Evolutionary conservation across 2,888 invertebrate genomes (phyloP).

Genomic region (Tipula vernalis): DNA sequence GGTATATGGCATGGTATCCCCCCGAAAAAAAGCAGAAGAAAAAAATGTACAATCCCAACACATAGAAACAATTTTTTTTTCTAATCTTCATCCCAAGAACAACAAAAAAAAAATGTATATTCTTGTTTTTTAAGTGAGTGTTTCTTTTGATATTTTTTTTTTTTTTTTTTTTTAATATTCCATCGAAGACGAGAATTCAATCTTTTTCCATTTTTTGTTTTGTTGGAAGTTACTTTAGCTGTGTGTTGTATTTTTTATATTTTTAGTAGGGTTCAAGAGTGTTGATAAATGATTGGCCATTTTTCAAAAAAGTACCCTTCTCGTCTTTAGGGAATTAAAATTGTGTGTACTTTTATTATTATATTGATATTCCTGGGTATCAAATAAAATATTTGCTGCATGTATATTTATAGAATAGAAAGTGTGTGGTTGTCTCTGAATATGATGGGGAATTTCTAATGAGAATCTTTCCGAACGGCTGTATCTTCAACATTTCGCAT

Average conservation of each 20-base stretch:
- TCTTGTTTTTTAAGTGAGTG: conserved; percentile 5
- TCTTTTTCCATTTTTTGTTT: background rate
- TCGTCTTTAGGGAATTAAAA: background rate
- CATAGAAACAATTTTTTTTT: background rate
- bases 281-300: conserved; percentile 11
- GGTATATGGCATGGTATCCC: background rate
- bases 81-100: background rate
- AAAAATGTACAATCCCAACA: background rate
- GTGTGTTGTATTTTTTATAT: background rate
- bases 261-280: conserved; percentile 8
- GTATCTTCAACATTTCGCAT: background rate
- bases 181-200: conserved; percentile 8
- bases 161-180: background rate
- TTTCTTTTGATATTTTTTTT: conserved; percentile 8
- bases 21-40: background rate
- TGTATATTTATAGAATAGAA: background rate
- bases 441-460: background rate
- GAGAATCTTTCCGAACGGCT: background rate
- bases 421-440: background rate
- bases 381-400: background rate
- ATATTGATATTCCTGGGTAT: background rate
- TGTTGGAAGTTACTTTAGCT: background rate
- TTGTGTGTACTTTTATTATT: background rate
- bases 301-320: conserved; percentile 10
- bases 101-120: background rate